Evolutionary conservation across 2,888 invertebrate species (phyloP), one percentile per base, ranked within the genome.

Genomic region (Cyclophora albipunctata): DNA sequence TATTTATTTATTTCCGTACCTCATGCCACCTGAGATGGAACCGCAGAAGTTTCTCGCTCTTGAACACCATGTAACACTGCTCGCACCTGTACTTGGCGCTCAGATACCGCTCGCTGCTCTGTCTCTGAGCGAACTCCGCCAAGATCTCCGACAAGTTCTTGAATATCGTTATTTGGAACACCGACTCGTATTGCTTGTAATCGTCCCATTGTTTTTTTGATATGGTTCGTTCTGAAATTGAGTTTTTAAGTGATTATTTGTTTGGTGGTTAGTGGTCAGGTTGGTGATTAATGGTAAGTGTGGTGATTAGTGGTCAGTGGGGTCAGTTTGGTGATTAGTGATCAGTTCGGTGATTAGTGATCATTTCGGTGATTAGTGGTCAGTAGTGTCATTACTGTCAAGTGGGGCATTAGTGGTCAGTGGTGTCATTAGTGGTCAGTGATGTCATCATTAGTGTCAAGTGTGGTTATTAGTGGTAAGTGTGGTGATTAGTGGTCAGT

Each of bases 41-140:
- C 3, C 46, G 48, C 48, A 51, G 40, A n/a, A 40, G 44, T 7
- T 49, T 49, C 43, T 49, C 42, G 3, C 47, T 45, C 37, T 45
- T 45, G 7, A 49, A 54, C 2, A 45, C 49, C 0, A 34, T n/a
- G 20, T n/a, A 54, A 40, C 54, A 54, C 2, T 40, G n/a, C 5
- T 51, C 49, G 34, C 54, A 54, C 37, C 47, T 54, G 6, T 35
- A 51, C n/a, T 49, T 46, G 2, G 51, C 49, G 5, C 46, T 48
- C 3, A 48, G 4, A 33, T 45, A 54, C 4, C 42, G 42, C 5
- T 41, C 37, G 5, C 45, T 49, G 0, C 37, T 45, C 4, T 45
- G 43, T 43, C 54, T 40, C 4, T 34, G 49, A 3, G 47, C 49
- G 20, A 54, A 54, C 20, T 52, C 54, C 7, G 49, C 51, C 7